Conservation (phyloP, 23 tunicate species). For the Botrylloides violaceus region DNA sequence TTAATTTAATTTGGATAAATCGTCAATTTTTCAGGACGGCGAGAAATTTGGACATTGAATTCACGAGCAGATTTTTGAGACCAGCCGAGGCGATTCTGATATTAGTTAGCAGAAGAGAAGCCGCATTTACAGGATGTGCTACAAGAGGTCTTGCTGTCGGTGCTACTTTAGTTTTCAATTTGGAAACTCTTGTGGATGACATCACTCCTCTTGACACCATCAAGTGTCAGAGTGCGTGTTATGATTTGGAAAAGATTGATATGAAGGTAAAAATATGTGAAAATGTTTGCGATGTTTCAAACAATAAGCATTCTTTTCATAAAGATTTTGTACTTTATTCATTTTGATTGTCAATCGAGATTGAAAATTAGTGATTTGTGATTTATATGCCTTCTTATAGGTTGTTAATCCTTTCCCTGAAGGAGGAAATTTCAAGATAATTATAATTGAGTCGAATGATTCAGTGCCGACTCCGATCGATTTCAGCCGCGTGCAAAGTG, state of each 20-base stretch:
- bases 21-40: constrained; percentile 28
- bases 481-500: constrained; percentile 39
- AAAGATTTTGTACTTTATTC: not conserved
- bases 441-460: constrained; percentile 72
- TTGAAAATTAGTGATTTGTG: not conserved
- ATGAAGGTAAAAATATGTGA: too few species aligned
- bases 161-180: constrained; percentile 61
- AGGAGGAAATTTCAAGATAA: constrained; percentile 55
- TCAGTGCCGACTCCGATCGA: constrained; percentile 82
- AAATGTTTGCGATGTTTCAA: not conserved
- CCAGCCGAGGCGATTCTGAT: constrained; percentile 82
- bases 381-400: constrained; percentile 7
- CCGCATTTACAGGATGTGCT: not conserved
- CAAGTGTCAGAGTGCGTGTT: constrained; percentile 58
- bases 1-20: too few species aligned
- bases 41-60: constrained; percentile 52
- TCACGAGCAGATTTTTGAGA: constrained; percentile 68
- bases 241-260: constrained; percentile 42
- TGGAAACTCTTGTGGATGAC: constrained; percentile 55
- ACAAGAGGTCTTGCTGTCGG: constrained; percentile 40
- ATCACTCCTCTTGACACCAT: constrained; percentile 38
- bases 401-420: constrained; percentile 54
- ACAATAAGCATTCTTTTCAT: too few species aligned
- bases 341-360: not conserved
- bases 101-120: constrained; percentile 43